Base-by-base conservation (phyloP, 2,113 vertebrate species). In the Alligator sinensis region DNA sequence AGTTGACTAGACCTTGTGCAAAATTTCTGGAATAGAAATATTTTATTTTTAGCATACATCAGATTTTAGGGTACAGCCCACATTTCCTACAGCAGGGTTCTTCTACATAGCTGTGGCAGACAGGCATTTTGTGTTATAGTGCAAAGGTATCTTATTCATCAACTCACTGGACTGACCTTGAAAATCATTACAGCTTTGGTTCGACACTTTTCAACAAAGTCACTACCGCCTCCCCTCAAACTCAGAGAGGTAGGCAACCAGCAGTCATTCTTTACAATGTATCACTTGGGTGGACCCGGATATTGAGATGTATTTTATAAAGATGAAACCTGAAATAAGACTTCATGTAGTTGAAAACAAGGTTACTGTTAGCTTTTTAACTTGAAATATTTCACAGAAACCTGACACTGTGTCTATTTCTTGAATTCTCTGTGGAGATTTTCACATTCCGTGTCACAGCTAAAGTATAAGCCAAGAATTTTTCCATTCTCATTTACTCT, bases 341-440 rank as follows among this genome's bases (percentile, higher is more conserved):
- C 82, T 94, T 97, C 85, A 86, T 63, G 54, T 87, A 94, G 81
- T n/a, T 96, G 89, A 88, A 97, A 98, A 96, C 82, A 96, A 95
- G 72, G 81, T 95, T 94, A 96, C 58, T 11, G 4, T 94, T 95
- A 96, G 64, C 59, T 92, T 97, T 95, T 96, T 91, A 95, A 63
- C 79, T 58, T 94, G 10, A 91, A 91, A 84, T 55, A 95, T 75
- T 96, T 96, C 76, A 95, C 30, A 92, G 70, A 96, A 94, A 34
- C 92, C 61, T 95, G 86, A 94, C 24, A 72, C 2, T 89, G 16
- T 66, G 63, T 74, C 13, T 58, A 94, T 74, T 96, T 93, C n/a
- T 72, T 74, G 58, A 96, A 96, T 94, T 95, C 58, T 89, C 70
- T 77, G 30, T 94, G 87, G 78, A 89, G 83, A 86, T 89, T 89